Percentiles rank a stretch among this genome's conserved stretches.
phyloP scores from a whole-genome alignment of 2,113 vertebrate genomes.

The Delphinapterus leucas region DNA sequence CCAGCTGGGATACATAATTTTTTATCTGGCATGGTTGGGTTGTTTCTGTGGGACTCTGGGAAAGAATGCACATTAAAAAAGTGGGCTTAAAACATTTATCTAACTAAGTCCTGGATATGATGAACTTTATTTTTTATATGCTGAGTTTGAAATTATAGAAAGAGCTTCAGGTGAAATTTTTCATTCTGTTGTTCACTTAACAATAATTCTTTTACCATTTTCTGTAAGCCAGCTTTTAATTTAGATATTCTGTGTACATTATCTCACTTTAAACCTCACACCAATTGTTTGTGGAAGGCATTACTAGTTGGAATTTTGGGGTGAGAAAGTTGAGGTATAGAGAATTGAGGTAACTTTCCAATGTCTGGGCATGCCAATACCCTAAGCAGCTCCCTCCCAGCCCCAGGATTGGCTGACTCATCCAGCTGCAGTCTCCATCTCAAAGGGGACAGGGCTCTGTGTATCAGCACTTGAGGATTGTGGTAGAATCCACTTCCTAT shows the following conservation, averaged over 20 bases:
- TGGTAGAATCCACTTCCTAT: not conserved
- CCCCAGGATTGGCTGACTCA: not conserved
- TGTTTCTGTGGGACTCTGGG: not conserved
- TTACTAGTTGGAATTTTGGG: not conserved
- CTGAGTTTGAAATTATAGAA: not conserved
- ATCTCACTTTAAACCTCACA: not conserved
- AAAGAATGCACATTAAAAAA: not conserved
- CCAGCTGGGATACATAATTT: not conserved
- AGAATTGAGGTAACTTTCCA: not conserved
- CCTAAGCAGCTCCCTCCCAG: not conserved
- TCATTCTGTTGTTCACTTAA: not conserved
- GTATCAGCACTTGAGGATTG: not conserved
- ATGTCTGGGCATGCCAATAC: not conserved
- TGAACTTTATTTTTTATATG: not conserved
- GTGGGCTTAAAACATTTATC: too few species aligned
- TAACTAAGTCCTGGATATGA: not conserved
- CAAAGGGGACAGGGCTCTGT: not conserved
- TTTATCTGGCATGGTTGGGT: not conserved
- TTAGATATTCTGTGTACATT: not conserved
- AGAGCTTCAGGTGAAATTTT: not conserved
- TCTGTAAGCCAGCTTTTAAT: not conserved
- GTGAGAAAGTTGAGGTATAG: not conserved
- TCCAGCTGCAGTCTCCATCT: not conserved
- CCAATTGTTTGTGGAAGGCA: not conserved
- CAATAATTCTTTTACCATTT: not conserved